A percentile compares a stretch with the other conserved stretches of the same genome.
These are phyloP conservation scores for Lithobates sylvaticus DNA, from an alignment of 2,797 vertebrate species.

Conservation along the genomic window DNA sequence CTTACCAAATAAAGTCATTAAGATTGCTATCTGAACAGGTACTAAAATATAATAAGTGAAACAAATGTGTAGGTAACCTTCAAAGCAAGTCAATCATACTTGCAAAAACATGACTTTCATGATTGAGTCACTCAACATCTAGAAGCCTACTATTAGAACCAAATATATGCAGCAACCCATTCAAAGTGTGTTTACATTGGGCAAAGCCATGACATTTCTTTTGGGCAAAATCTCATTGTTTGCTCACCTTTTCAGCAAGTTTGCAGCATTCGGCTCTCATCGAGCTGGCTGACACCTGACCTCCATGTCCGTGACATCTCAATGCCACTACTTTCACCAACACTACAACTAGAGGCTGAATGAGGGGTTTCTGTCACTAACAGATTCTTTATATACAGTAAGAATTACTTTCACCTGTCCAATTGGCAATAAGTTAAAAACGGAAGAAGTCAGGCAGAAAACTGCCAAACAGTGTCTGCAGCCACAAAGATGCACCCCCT, in stretches of 20 bases:
- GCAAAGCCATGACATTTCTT: not conserved
- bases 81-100: not conserved
- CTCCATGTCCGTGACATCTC: not conserved
- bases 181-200: not conserved
- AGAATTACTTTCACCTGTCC: conserved; percentile 32
- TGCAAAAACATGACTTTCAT: not conserved
- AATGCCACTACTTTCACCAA: conserved; percentile 10
- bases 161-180: not conserved
- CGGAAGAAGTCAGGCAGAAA: not conserved
- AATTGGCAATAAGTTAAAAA: not conserved
- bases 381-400: conserved; percentile 9
- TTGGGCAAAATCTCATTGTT: not conserved
- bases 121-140: not conserved
- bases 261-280: not conserved
- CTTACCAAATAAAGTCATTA: not conserved
- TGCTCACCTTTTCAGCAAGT: not conserved
- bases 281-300: conserved; percentile 12
- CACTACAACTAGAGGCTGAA: not conserved
- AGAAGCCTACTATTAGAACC: not conserved
- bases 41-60: not conserved
- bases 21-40: not conserved
- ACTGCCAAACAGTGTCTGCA: too few species aligned
- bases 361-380: not conserved
- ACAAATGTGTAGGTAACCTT: not conserved
- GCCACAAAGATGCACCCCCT: too few species aligned